Conservation (phyloP, 2,888 invertebrate genomes). For the Protophormia terraenovae region DNA sequence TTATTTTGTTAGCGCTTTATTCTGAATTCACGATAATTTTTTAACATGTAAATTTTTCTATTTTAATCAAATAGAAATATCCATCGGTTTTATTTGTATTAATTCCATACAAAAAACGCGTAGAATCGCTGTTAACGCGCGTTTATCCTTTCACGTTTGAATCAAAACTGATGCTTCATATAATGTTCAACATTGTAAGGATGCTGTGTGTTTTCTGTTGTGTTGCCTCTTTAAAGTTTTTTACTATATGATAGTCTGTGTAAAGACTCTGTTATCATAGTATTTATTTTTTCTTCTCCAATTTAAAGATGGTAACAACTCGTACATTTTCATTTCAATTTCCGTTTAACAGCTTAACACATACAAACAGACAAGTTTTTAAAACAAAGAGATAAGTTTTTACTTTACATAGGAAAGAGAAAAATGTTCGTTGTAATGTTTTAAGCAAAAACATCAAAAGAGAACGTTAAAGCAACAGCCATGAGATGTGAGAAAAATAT, state of each 20-base stretch:
- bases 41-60: not conserved
- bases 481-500: not conserved
- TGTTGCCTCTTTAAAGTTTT: not conserved
- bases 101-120: not conserved
- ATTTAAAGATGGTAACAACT: conserved; percentile 2
- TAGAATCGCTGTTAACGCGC: conserved; percentile 8
- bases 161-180: conserved; percentile 62
- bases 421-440: not conserved
- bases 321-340: not conserved
- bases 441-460: not conserved
- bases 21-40: not conserved
- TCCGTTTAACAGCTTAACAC: conserved; percentile 20
- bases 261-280: not conserved
- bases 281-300: not conserved
- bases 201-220: conserved; percentile 41
- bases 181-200: conserved; percentile 44
- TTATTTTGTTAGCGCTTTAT: not conserved
- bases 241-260: not conserved
- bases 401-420: not conserved
- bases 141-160: conserved; percentile 58
- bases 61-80: not conserved
- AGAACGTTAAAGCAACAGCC: not conserved
- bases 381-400: not conserved
- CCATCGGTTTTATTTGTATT: not conserved
- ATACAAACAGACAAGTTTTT: not conserved